Conservation (phyloP, 2,888 invertebrate genomes). For the Dicycla oo region DNA sequence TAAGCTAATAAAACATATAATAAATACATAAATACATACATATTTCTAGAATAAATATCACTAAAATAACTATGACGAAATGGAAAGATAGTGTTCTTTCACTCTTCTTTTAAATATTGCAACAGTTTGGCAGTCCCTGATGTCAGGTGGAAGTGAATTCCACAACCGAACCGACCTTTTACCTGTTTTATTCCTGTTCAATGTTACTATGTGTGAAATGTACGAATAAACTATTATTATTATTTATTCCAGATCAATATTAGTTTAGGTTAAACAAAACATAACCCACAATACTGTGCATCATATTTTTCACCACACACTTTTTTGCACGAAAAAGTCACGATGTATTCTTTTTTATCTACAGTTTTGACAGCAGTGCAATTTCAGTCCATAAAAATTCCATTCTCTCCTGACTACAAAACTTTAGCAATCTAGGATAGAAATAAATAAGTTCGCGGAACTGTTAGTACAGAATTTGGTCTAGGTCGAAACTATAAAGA, state of each 20-base stretch:
- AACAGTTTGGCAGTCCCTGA: too few species aligned
- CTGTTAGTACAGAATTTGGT: slow-evolving; percentile 4
- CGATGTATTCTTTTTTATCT: slow-evolving; percentile 1
- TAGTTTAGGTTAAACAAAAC: background rate
- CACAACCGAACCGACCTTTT: too few species aligned
- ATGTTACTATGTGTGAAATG: too few species aligned
- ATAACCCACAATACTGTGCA: background rate
- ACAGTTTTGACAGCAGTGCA: slow-evolving; percentile 4
- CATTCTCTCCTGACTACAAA: slow-evolving; percentile 9
- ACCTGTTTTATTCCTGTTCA: too few species aligned
- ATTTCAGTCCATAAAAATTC: slow-evolving; percentile 13
- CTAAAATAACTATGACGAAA: too few species aligned
- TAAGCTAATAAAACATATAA: too few species aligned
- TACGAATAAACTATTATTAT: too few species aligned
- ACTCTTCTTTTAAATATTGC: too few species aligned
- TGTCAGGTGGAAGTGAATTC: too few species aligned
- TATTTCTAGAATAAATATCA: too few species aligned
- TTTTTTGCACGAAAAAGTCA: background rate
- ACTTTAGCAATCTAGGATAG: slow-evolving; percentile 17
- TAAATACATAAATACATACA: too few species aligned
- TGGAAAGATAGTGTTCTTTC: too few species aligned
- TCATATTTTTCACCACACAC: background rate
- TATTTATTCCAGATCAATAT: background rate
- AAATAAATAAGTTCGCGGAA: slow-evolving; percentile 5
- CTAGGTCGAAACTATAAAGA: slow-evolving; percentile 5